Evolutionary conservation across 64 coral and sea anemone genomes (phyloP).

Genomic region (Stylophora pistillata): DNA sequence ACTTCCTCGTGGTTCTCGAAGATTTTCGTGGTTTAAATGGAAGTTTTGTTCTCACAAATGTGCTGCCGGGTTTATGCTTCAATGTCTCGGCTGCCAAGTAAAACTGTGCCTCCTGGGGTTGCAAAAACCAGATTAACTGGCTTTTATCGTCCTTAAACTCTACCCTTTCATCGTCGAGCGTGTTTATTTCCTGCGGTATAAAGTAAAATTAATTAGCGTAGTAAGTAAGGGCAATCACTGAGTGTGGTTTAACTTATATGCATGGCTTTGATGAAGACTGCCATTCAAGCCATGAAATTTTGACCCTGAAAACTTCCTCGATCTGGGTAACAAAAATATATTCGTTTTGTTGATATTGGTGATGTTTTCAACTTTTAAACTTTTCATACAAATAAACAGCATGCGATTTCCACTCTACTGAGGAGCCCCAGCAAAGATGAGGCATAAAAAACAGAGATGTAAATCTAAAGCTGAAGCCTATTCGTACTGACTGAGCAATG

Average conservation of each 20-base stretch:
- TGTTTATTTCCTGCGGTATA: constrained; percentile 64
- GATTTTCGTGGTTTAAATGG: constrained; percentile 56
- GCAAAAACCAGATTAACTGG: constrained; percentile 79
- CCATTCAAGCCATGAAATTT: too few species aligned
- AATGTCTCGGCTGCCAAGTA: constrained; percentile 67
- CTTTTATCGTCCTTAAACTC: constrained; percentile 68
- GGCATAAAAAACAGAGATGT: too few species aligned
- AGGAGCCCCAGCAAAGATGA: too few species aligned
- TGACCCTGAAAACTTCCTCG: background rate
- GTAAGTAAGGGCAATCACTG: background rate
- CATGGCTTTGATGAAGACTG: too few species aligned
- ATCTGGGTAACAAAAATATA: background rate
- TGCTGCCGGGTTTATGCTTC: constrained; percentile 36
- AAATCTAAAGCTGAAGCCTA: too few species aligned
- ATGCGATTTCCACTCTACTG: too few species aligned
- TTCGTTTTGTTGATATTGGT: too few species aligned
- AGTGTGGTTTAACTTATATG: too few species aligned
- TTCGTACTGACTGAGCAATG: too few species aligned
- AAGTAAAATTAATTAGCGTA: background rate
- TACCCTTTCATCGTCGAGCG: constrained; percentile 42
- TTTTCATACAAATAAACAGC: too few species aligned
- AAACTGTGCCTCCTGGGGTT: constrained; percentile 80
- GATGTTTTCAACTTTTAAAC: too few species aligned
- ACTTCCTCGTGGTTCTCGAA: background rate
- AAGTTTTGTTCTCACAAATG: constrained; percentile 37